Evolutionary conservation across 2,797 vertebrate species (phyloP), one percentile per base, ranked within the genome.

Genomic region (Chelonia mydas): DNA sequence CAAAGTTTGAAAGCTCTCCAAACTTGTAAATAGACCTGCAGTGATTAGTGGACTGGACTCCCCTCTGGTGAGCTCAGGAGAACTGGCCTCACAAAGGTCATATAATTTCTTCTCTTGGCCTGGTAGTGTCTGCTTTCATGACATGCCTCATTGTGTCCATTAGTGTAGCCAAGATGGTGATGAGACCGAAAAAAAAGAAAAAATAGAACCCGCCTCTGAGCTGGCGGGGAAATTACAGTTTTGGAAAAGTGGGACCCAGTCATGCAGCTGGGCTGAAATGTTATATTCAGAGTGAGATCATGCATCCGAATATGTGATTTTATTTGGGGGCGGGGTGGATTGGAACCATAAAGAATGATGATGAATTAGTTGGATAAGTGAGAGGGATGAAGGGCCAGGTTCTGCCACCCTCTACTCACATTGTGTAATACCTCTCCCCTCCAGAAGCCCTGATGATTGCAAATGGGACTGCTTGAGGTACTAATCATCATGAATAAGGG

Each of bases 1-100:
- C 76, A 4, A 84, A 96, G 90, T 3, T 97, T 97, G 96, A 97
- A 97, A 97, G 95, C 92, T 93, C 94, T 97, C 97, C 97, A 95
- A 88, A n/a, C 88, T 97, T 97, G 76, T 98, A 98, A 97, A 98
- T 76, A 16, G 91, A 94, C 94, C 76, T 84, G 82, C 90, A 95
- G 33, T 94, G 95, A 98, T 96, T 97, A 95, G 97, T 27, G 96
- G 97, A 89, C 96, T 90, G 61, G 28, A 91, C 81, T 97, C 92
- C 95, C 93, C 5, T 0, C 94, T 78, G 96, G 93, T 65, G 85
- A 94, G 74, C 86, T 93, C 97, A 95, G 96, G 96, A 97, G 97
- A 97, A 87, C 81, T 86, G 90, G 92, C 92, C 91, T 97, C 54
- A 3, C 74, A 94, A 96, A 98, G 92, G 97, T 94, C 2, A 5